Evolutionary conservation across 92 coral and sea anemone genomes (phyloP), one percentile per base, ranked within the genome.

Genomic region (Palythoa heliodiscus): DNA sequence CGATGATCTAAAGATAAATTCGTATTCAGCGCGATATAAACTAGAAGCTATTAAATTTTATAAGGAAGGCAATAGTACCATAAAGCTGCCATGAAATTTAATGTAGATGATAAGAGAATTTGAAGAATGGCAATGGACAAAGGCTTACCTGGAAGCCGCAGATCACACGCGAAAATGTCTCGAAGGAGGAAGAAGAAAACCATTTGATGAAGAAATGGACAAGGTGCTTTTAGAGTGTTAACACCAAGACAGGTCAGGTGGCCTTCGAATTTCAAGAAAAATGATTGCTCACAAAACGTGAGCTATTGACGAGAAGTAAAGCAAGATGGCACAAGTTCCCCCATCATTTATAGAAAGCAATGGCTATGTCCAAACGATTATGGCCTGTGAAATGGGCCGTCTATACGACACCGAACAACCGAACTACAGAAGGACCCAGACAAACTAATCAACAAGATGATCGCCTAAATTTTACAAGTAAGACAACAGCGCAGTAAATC

Each of bases 1-100:
- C 57, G 89, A 86, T 29, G 81, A 73, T 48, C 66, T 76, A 87
- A 87, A 70, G 81, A 72, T 87, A 73, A 87, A 80, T 80, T 80
- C 80, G 13, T 86, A 52, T 78, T 64, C 71, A 69, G 85, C 66
- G 60, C 38, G 71, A 87, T 54, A 71, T 24, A 71, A 71, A 81
- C 71, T 22, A 82, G 55, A 71, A 11, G 87, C 82, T 60, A 71
- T 73, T 70, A 85, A 85, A n/a, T n/a, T 66, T n/a, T 24, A 35
- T 85, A 76, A 55, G 70, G 75, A 61, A 85, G 71, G 70, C 53
- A 61, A 75, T 73, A 75, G 83, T 80, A 78, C 68, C 85, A n/a
- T n/a, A n/a, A n/a, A n/a, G n/a, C n/a, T n/a, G n/a, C n/a, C n/a
- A n/a, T n/a, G n/a, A n/a, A 53, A 63, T 63, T 14, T 22, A 16